Percentiles rank a stretch among this genome's conserved stretches.
phyloP scores from a whole-genome alignment of 1,140 invertebrate genomes.

The Achatina immaculata region DNA sequence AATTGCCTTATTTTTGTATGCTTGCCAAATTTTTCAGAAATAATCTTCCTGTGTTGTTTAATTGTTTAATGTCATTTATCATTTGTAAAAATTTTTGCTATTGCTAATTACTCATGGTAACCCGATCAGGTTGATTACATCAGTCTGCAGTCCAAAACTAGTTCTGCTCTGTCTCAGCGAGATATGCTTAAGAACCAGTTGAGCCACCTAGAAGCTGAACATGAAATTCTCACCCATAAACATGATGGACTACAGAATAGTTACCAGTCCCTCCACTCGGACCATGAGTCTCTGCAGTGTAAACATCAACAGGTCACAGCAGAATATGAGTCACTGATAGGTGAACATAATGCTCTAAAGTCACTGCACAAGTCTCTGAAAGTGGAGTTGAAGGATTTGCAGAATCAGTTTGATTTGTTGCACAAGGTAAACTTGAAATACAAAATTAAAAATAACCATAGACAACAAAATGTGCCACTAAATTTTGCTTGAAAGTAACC shows the following conservation, averaged over 20 bases:
- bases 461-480: too few species aligned
- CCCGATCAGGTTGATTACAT: slow-evolving; percentile 86
- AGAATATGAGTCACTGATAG: slow-evolving; percentile 89
- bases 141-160: slow-evolving; percentile 87
- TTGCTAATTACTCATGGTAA: too few species aligned
- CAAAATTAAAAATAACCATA: too few species aligned
- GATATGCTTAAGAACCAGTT: slow-evolving; percentile 86
- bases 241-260: slow-evolving; percentile 79
- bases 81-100: too few species aligned
- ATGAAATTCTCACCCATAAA: slow-evolving; percentile 78
- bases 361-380: slow-evolving; percentile 80
- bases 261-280: slow-evolving; percentile 84
- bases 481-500: too few species aligned
- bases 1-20: too few species aligned
- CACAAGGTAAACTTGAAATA: slow-evolving; percentile 67
- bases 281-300: slow-evolving; percentile 86
- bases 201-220: slow-evolving; percentile 86
- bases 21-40: too few species aligned
- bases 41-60: too few species aligned
- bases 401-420: slow-evolving; percentile 85
- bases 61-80: too few species aligned
- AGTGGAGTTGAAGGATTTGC: slow-evolving; percentile 82
- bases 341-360: slow-evolving; percentile 86
- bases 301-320: slow-evolving; percentile 88
- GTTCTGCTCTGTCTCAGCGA: slow-evolving; percentile 86